phyloP scores from a whole-genome alignment of 2,797 vertebrate species.

The Gallinago nigripennis region DNA sequence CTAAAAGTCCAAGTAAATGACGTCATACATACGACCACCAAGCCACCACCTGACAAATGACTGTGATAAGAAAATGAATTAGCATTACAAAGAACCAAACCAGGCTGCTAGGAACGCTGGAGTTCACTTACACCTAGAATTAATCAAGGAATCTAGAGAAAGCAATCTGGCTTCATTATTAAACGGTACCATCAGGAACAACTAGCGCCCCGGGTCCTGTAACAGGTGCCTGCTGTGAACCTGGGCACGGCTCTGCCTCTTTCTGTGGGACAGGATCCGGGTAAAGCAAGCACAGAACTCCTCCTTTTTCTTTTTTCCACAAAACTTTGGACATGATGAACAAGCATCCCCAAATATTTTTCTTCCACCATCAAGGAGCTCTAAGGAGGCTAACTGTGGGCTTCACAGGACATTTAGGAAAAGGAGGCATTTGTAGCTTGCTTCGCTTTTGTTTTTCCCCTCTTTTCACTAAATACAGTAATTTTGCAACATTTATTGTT shows the following conservation, averaged over 20 bases:
- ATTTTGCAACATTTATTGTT: background rate
- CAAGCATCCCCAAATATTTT: background rate
- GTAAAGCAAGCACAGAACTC: background rate
- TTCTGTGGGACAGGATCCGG: background rate
- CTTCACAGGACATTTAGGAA: background rate
- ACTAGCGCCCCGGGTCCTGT: background rate
- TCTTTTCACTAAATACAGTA: background rate
- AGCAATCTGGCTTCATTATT: background rate
- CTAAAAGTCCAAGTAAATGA: conserved; percentile 94
- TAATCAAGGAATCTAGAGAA: conserved; percentile 19
- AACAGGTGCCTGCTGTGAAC: background rate
- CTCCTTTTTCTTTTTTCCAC: background rate
- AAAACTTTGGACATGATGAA: background rate
- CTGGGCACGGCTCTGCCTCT: background rate
- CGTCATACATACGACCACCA: conserved; percentile 97
- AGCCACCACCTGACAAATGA: conserved; percentile 87
- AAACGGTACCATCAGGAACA: background rate
- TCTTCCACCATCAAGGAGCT: background rate
- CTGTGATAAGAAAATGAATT: background rate
- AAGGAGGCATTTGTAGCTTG: background rate
- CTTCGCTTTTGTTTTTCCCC: background rate
- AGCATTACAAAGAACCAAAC: background rate
- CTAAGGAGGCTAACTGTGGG: background rate
- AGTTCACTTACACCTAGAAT: conserved; percentile 19
- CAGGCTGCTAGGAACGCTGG: background rate